phyloP scores from a whole-genome alignment of 2,797 vertebrate genomes.

The Halcyon badia region DNA sequence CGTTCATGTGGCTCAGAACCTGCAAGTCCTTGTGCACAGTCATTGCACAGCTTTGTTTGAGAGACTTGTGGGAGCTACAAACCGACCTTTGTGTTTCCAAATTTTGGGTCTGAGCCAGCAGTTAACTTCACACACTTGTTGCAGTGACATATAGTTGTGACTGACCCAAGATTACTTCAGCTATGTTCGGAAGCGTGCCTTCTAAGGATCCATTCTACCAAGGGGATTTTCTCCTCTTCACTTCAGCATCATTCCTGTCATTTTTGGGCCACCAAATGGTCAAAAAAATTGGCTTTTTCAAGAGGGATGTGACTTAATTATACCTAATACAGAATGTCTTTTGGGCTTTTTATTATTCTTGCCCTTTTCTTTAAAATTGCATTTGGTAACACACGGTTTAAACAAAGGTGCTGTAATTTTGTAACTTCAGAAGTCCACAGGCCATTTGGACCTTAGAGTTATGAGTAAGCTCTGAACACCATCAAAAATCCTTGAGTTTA shows the following conservation, averaged over 20 bases:
- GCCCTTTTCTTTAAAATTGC: background rate
- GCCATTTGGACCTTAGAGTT: background rate
- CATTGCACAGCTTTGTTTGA: background rate
- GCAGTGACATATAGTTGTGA: background rate
- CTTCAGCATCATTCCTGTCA: background rate
- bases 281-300: background rate
- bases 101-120: background rate
- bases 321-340: background rate
- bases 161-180: background rate
- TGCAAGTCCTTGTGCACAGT: background rate
- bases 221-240: background rate
- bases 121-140: background rate
- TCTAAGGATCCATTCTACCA: background rate
- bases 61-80: background rate
- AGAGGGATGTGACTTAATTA: background rate
- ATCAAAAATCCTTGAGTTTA: background rate
- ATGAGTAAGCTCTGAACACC: background rate
- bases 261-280: background rate
- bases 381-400: background rate
- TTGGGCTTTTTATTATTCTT: background rate
- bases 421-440: background rate
- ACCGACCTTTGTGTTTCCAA: background rate
- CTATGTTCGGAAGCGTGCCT: background rate
- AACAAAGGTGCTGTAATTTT: background rate
- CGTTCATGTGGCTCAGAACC: background rate